Percentiles rank a stretch among this genome's conserved stretches.
Evolutionary conservation across 2,797 vertebrate genomes (phyloP).

Genomic region (Malacoraja senta): DNA sequence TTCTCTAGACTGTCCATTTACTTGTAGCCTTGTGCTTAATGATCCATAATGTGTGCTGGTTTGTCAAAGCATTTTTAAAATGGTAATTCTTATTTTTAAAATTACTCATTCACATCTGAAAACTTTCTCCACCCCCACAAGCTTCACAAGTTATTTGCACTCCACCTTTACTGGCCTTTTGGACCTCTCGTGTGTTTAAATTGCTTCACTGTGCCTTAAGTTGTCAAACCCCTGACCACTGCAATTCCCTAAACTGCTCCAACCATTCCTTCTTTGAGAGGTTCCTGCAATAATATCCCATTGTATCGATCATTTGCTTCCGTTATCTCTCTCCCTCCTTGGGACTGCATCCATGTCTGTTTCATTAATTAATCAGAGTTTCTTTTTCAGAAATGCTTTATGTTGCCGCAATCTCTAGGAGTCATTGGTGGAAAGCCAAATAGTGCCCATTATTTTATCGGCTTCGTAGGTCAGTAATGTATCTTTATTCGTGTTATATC

Average conservation of each 20-base stretch:
- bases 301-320: conserved; percentile 29
- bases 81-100: background rate
- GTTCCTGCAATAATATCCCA: background rate
- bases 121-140: background rate
- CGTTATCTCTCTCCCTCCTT: background rate
- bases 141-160: background rate
- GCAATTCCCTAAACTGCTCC: background rate
- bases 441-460: conserved; percentile 98
- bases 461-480: conserved; percentile 86
- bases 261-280: background rate
- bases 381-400: conserved; percentile 99
- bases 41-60: background rate
- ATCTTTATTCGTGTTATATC: background rate
- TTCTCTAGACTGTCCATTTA: no score
- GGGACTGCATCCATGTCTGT: background rate
- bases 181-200: background rate
- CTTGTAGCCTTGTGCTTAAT: background rate
- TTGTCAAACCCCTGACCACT: no score
- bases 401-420: conserved; percentile 93
- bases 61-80: background rate
- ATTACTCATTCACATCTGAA: background rate
- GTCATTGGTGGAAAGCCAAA: conserved; percentile 97
- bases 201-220: background rate
- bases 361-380: conserved; percentile 64
- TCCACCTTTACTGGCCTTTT: background rate